Evolutionary conservation across 2,797 vertebrate genomes (phyloP).

Genomic region (Caiman crocodilus): DNA sequence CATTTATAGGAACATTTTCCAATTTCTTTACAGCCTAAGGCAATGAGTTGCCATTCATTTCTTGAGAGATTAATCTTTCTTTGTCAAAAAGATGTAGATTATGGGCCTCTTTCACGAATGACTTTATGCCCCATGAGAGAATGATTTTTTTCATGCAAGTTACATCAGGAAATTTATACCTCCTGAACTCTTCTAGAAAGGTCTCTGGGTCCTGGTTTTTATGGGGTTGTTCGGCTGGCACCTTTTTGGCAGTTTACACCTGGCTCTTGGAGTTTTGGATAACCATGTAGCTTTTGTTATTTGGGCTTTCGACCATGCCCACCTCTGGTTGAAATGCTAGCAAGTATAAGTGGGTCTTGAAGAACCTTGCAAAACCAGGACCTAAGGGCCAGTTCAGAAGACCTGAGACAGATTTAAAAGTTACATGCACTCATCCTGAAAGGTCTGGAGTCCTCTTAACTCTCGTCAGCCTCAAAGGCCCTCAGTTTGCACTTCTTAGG

Average conservation of each 20-base stretch:
- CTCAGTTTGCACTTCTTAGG: not conserved
- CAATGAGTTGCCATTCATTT: constrained; percentile 60
- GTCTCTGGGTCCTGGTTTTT: not conserved
- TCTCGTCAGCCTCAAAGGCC: not conserved
- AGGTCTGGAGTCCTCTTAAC: not conserved
- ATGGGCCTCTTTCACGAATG: not conserved
- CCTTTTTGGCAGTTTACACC: not conserved
- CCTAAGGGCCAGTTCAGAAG: not conserved
- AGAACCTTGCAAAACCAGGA: not conserved
- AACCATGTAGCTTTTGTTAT: not conserved
- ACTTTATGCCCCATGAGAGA: constrained; percentile 22
- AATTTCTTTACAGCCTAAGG: constrained; percentile 68
- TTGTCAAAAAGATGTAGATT: constrained; percentile 54
- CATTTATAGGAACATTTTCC: constrained; percentile 72
- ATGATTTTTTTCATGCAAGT: constrained; percentile 46
- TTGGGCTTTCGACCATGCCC: not conserved
- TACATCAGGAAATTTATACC: constrained; percentile 25
- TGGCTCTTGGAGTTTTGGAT: not conserved
- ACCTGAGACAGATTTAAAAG: not conserved
- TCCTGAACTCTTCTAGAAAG: constrained; percentile 23
- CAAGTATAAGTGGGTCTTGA: not conserved
- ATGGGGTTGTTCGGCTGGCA: not conserved
- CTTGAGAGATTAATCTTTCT: constrained; percentile 49
- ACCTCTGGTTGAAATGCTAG: not conserved
- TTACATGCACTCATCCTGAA: not conserved